Evolutionary conservation across 2,888 invertebrate species (phyloP).

Genomic region (Macroteleia sp.): DNA sequence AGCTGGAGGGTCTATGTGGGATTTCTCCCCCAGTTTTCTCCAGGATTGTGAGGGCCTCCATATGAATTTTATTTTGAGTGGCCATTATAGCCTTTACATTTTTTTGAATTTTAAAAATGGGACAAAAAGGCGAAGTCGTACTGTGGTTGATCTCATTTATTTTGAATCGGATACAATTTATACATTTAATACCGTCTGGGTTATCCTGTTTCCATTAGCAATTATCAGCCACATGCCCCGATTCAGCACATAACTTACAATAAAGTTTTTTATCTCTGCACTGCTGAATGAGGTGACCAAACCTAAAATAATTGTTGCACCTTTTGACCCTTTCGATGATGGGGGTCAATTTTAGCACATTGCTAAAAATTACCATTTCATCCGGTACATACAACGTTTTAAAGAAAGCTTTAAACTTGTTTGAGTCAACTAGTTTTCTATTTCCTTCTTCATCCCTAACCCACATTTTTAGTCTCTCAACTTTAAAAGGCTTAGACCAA

Average conservation of each 20-base stretch:
- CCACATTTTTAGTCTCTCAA: slow-evolving; percentile 2
- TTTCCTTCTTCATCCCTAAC: not conserved
- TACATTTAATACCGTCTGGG: too few species aligned
- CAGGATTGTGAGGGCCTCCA: too few species aligned
- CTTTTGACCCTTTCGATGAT: slow-evolving; percentile 1
- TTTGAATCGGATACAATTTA: too few species aligned
- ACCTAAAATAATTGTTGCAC: not conserved
- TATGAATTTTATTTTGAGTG: too few species aligned
- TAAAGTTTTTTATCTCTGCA: slow-evolving; percentile 5
- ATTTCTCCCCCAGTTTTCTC: too few species aligned
- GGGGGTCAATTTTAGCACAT: not conserved
- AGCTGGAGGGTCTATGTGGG: too few species aligned
- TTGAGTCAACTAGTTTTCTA: not conserved
- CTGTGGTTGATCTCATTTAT: too few species aligned
- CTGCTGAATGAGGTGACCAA: not conserved
- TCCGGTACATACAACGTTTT: not conserved
- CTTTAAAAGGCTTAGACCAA: slow-evolving; percentile 1
- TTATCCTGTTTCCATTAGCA: too few species aligned
- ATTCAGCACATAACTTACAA: not conserved
- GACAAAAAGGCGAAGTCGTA: too few species aligned
- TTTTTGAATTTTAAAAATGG: too few species aligned
- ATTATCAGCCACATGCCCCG: not conserved
- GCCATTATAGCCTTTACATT: too few species aligned
- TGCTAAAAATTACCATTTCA: not conserved
- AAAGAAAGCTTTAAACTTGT: slow-evolving; percentile 9